Conservation (phyloP, 2,888 invertebrate genomes). For the Phoronis australis region DNA sequence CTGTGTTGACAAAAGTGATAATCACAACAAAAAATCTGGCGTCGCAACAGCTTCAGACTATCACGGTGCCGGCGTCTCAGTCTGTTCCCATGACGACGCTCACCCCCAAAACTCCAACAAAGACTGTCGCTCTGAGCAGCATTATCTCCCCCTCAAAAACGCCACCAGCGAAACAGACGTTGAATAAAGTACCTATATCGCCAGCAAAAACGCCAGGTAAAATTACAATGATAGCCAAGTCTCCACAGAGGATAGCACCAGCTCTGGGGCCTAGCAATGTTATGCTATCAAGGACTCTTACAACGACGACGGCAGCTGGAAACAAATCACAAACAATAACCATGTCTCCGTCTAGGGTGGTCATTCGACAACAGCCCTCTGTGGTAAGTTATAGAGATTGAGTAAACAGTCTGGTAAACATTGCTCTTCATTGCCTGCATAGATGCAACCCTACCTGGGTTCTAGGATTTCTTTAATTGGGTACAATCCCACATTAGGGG, state of each 20-base stretch:
- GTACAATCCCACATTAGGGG: no score
- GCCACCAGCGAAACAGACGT: constrained; percentile 32
- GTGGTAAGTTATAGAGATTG: no score
- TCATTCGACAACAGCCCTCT: no score
- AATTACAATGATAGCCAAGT: constrained; percentile 59
- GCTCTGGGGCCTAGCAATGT: constrained; percentile 19
- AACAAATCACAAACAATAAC: constrained; percentile 20
- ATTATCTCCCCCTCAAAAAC: constrained; percentile 30
- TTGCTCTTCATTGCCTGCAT: no score
- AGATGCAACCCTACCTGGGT: no score
- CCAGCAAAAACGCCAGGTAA: constrained; percentile 57
- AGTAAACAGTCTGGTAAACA: no score
- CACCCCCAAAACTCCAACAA: constrained; percentile 49
- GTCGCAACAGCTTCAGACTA: background rate
- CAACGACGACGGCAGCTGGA: constrained; percentile 12
- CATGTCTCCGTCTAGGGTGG: constrained; percentile 47
- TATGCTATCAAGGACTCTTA: constrained; percentile 54
- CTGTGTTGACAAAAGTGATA: constrained; percentile 47
- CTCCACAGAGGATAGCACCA: constrained; percentile 63
- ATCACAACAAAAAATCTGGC: constrained; percentile 37
- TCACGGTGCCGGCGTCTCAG: background rate
- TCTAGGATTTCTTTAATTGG: no score
- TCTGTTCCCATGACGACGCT: constrained; percentile 16
- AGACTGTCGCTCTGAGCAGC: constrained; percentile 60
- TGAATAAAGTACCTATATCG: constrained; percentile 40